Base-by-base conservation (phyloP, 2,797 vertebrate genomes). In the Paedocypris micromegethes region DNA sequence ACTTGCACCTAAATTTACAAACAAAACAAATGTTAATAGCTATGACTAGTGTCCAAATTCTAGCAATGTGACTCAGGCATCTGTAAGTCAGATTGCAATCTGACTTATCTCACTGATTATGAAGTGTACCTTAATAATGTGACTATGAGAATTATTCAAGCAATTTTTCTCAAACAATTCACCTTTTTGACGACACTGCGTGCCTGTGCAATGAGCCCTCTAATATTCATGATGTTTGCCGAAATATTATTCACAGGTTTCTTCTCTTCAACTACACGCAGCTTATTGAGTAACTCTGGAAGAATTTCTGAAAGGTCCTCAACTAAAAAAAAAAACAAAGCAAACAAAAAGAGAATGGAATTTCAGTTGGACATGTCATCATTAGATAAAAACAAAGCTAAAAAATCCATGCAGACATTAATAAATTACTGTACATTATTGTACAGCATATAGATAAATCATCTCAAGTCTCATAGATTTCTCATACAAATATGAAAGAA, bases 171-270 rank as follows among this genome's bases (percentile, higher is more conserved):
- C 23, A 23, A 23, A 39, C 9, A n/a, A 4, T 77, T 46, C 80
- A 98, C 97, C 88, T 98, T 98, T 86, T 91, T 97, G 81, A 94
- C 96, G 4, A 98, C 93, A 6, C 93, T 97, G 70, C 94, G 91
- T 70, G 97, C 95, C 83, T 99, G 96, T 56, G 96, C 94, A 43
- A 99, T 99, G 67, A 99, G 89, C 75, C 97, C 92, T 79, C 96
- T 87, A 82, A 98, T 92, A 77, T 94, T 86, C 77, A 86, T 79
- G 79, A 99, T 98, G 83, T 93, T 99, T 72, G 90, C 91, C 9
- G 96, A 97, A 66, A 96, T 89, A 0, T 98, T 98, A 85, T 89
- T 94, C 4, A 92, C 86, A 2, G 94, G 93, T 75, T 88, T 91
- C 82, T 96, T 98, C 80, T 94, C 88, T 78, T 98, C 93, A 1